Evolutionary conservation across 2,113 vertebrate species (phyloP).

Genomic region (Hassar affinis): DNA sequence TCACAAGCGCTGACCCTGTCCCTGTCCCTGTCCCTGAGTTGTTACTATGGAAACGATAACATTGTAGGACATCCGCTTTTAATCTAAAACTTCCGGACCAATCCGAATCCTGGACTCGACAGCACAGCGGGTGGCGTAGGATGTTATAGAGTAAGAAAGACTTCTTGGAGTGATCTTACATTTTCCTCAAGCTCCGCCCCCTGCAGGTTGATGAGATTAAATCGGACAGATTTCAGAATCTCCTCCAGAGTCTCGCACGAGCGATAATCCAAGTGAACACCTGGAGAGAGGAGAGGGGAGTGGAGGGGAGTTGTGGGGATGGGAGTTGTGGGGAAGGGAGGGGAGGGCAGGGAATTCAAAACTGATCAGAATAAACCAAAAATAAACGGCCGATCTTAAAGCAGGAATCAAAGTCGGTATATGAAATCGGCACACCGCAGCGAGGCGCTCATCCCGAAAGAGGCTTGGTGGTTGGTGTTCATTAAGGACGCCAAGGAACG

Average conservation of each 20-base stretch:
- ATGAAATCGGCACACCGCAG: background rate
- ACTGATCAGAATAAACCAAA: background rate
- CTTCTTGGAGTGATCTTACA: conserved; percentile 61
- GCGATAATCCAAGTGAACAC: conserved; percentile 75
- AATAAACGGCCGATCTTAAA: background rate
- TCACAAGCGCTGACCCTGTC: no score
- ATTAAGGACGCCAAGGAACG: no score
- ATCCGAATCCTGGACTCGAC: background rate
- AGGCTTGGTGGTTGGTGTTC: conserved; percentile 36
- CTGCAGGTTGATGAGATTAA: conserved; percentile 78
- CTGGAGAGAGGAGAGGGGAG: conserved; percentile 62
- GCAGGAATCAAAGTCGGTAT: conserved; percentile 49
- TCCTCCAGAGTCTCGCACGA: conserved; percentile 78
- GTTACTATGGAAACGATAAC: background rate
- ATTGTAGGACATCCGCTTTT: background rate
- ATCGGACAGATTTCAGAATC: conserved; percentile 75
- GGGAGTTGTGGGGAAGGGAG: conserved; percentile 57
- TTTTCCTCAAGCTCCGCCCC: conserved; percentile 76
- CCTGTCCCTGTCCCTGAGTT: no score
- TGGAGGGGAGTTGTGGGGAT: no score
- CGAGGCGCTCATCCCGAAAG: background rate
- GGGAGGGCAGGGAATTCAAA: background rate
- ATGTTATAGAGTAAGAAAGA: background rate
- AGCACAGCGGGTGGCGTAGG: no score
- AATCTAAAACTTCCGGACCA: background rate